These are phyloP conservation scores for Chamaea fasciata DNA, from an alignment of 2,113 vertebrate species.

Conservation along the genomic window DNA sequence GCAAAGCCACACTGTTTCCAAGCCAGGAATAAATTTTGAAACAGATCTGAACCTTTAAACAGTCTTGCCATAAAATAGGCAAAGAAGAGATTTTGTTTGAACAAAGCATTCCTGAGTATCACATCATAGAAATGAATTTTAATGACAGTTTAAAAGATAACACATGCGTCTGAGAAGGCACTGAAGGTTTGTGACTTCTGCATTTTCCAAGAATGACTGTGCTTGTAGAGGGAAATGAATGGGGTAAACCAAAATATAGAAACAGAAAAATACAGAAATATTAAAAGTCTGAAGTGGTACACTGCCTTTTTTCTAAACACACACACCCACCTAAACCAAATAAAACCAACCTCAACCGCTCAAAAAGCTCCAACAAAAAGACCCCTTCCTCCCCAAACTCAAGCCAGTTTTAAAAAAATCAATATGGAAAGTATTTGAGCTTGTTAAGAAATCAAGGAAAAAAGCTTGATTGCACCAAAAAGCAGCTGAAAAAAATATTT, in stretches of 20 bases:
- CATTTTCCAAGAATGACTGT: not conserved
- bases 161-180: not conserved
- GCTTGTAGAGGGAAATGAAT: not conserved
- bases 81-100: not conserved
- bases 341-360: rapidly evolving
- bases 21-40: not conserved
- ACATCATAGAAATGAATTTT: not conserved
- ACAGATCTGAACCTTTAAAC: not conserved
- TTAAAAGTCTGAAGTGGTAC: not conserved
- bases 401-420: not conserved
- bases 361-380: rapidly evolving
- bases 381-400: rapidly evolving
- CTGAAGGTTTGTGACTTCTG: not conserved
- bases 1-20: not conserved
- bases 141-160: not conserved
- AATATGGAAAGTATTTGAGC: not conserved
- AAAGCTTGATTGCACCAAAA: not conserved
- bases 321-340: not conserved
- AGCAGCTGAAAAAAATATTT: not conserved
- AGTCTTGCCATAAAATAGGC: not conserved
- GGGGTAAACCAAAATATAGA: not conserved
- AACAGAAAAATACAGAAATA: not conserved
- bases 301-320: not conserved
- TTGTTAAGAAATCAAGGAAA: not conserved
- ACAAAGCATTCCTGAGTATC: not conserved